phyloP scores from a whole-genome alignment of 2,888 invertebrate genomes.

The Leuctra nigra region DNA sequence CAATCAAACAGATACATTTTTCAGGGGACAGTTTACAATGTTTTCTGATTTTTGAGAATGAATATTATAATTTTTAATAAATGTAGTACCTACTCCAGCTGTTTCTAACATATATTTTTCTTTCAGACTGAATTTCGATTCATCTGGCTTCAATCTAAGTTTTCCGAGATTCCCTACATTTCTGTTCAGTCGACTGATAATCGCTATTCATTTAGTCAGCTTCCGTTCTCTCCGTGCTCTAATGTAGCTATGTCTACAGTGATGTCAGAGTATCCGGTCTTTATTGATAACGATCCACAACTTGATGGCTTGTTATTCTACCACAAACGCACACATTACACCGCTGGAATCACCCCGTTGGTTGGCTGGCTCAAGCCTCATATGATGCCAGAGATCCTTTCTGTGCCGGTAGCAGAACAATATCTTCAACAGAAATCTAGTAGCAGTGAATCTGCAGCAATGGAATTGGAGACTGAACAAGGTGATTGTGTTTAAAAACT shows the following conservation, averaged over 20 bases:
- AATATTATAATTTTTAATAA: no score
- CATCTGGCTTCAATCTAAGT: slow-evolving; percentile 71
- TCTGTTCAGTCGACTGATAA: slow-evolving; percentile 32
- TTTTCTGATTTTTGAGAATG: no score
- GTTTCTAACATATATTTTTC: no score
- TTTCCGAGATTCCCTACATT: slow-evolving; percentile 55
- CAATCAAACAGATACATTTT: no score
- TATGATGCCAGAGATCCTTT: slow-evolving; percentile 80
- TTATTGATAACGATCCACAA: slow-evolving; percentile 40
- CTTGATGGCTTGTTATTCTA: slow-evolving; percentile 90
- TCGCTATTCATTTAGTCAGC: slow-evolving; percentile 39
- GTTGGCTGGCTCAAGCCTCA: slow-evolving; percentile 88
- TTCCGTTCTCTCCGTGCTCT: slow-evolving; percentile 46
- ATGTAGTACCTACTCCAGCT: no score
- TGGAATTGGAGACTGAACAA: no score
- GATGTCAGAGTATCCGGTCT: not conserved
- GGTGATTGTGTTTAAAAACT: no score
- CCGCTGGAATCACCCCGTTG: slow-evolving; percentile 72
- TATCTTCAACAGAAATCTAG: no score
- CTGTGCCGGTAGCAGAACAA: no score
- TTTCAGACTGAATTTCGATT: slow-evolving; percentile 67
- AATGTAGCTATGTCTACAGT: not conserved
- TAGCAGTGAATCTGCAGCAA: no score
- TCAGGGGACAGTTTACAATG: no score
- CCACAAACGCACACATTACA: slow-evolving; percentile 75